A percentile compares a stretch with the other conserved stretches of the same genome.
phyloP scores from a whole-genome alignment of 2,888 invertebrate genomes.

The Meteorus cinctellus region DNA sequence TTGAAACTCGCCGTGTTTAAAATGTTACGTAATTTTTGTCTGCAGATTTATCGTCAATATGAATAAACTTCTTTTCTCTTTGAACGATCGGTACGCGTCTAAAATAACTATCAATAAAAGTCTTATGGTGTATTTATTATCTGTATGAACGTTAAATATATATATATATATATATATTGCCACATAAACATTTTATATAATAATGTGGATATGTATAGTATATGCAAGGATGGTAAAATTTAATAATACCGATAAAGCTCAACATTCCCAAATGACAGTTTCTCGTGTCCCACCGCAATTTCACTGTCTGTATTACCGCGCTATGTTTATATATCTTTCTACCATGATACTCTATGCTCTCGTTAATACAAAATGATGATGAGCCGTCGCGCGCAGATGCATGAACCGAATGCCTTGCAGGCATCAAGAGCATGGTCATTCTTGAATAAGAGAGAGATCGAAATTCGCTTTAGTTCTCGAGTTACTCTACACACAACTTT shows the following conservation, averaged over 20 bases:
- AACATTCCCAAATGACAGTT: constrained; percentile 41
- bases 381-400: neutral
- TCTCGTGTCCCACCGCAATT: constrained; percentile 37
- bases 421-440: constrained; percentile 10
- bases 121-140: constrained; percentile 4
- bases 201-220: constrained; percentile 24
- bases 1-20: no score
- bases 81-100: neutral
- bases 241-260: constrained; percentile 28
- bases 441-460: neutral
- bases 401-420: constrained; percentile 15
- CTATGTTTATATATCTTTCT: neutral
- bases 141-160: constrained; percentile 1
- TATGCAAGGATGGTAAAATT: constrained; percentile 20
- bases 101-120: neutral
- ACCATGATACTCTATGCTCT: constrained; percentile 2
- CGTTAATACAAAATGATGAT: constrained; percentile 18
- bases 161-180: constrained; percentile 1
- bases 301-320: constrained; percentile 1
- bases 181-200: constrained; percentile 1
- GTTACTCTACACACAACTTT: neutral
- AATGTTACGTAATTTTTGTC: no score
- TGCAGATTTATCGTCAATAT: no score
- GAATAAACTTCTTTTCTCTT: no score
- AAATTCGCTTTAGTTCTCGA: constrained; percentile 20